These are phyloP conservation scores for Polyommatus icarus DNA, from an alignment of 2,888 invertebrate genomes.

Conservation along the genomic window DNA sequence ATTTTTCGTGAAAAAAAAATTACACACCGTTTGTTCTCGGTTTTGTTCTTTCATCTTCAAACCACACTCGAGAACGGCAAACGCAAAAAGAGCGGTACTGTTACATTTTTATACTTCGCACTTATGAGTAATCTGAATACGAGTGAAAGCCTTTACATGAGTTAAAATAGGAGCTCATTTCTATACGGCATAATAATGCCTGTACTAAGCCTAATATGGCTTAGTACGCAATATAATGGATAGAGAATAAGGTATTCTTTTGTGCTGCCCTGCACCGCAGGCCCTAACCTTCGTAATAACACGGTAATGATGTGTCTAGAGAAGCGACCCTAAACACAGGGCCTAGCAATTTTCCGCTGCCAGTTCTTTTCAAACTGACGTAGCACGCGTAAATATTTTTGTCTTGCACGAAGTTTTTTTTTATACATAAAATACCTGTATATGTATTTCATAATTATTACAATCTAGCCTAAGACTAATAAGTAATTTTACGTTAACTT, in stretches of 20 bases:
- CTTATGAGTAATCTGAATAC: neutral
- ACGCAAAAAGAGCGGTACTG: neutral
- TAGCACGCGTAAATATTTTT: neutral
- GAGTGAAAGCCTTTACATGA: constrained; percentile 45
- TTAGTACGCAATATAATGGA: constrained; percentile 41
- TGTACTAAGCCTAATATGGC: too few relatives aligned
- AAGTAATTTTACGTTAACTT: too few relatives aligned
- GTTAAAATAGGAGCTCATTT: constrained; percentile 46
- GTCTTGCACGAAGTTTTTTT: too few relatives aligned
- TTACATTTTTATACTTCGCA: constrained; percentile 6
- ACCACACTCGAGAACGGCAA: neutral
- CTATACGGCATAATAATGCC: constrained; percentile 45
- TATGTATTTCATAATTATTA: too few relatives aligned
- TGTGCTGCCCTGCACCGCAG: constrained; percentile 50
- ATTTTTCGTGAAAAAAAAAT: neutral
- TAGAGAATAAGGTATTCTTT: constrained; percentile 42
- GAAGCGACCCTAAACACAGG: constrained; percentile 57
- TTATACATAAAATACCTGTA: too few relatives aligned
- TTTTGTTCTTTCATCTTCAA: neutral
- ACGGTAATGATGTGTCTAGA: constrained; percentile 78
- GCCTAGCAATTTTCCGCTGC: constrained; percentile 60
- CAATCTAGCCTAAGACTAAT: too few relatives aligned
- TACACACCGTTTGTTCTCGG: neutral
- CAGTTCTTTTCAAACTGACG: constrained; percentile 51
- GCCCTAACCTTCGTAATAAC: constrained; percentile 64